Evolutionary conservation across 2,888 invertebrate species (phyloP), one percentile per base, ranked within the genome.

Genomic region (Himalopsyche anomala): DNA sequence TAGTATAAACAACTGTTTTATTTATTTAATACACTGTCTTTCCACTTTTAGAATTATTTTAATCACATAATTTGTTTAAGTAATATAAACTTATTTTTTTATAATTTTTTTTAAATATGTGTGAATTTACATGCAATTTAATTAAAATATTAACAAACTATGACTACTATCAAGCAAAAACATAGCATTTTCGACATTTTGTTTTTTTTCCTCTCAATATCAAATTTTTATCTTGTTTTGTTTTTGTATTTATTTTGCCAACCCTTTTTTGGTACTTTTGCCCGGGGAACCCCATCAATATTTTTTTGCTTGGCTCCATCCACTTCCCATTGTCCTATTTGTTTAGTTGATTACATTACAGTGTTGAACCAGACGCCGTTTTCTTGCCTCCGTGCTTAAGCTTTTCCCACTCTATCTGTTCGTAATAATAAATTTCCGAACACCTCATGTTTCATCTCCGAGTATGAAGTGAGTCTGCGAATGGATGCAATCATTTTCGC

Each of bases 251-350:
- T 74, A 69, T 38, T 74, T 74, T 74, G 74, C 28, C 74, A 74
- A 15, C 74, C 74, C 74, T 74, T 36, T 15, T 9, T 36, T 0
- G 4, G 11, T 74, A 1, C 28, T 74, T 28, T 42, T 45, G 42
- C 79, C 62, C 56, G 55, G 42, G 19, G 56, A 84, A 81, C 74
- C 45, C 51, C 82, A 82, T 85, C 85, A 45, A 85, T 85, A 85
- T 85, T 85, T 85, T 85, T 85, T 81, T 82, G 80, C 80, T 80
- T 42, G 81, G 56, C 81, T n/a, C 55, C 82, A 40, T 74, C 56
- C 42, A 82, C 82, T 62, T 82, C 40, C 62, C 82, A 85, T 85
- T 85, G 85, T 82, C 19, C 69, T 85, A 85, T 85, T 85, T 84
- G 81, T 62, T 85, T 82, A 81, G 81, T 82, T 85, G 85, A 85